Conservation (phyloP, 2,888 invertebrate genomes). For the Zele albiditarsus region DNA sequence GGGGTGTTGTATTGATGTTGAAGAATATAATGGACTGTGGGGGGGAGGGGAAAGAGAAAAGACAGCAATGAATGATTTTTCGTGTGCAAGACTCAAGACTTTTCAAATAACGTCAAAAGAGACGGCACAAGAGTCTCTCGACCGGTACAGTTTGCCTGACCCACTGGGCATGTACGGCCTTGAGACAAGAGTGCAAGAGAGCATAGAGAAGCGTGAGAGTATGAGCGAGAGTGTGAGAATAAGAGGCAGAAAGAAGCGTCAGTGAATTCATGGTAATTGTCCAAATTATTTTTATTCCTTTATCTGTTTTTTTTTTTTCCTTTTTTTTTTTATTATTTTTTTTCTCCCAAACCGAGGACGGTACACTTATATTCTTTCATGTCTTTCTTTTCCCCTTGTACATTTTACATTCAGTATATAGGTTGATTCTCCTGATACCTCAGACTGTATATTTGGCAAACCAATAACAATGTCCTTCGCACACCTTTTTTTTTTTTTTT, state of each 20-base stretch:
- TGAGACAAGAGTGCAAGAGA: slow-evolving; percentile 48
- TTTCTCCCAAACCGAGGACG: not conserved
- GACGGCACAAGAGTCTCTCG: slow-evolving; percentile 32
- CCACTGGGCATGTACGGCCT: slow-evolving; percentile 62
- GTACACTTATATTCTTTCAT: slow-evolving; percentile 13
- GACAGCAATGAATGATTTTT: not conserved
- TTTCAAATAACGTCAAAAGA: not conserved
- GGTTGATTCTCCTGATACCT: not conserved
- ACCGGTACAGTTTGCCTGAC: slow-evolving; percentile 57
- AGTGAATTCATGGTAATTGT: not conserved
- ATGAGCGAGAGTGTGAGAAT: slow-evolving; percentile 22
- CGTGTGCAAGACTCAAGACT: not conserved
- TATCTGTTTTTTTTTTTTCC: slow-evolving; percentile 35
- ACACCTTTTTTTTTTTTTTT: not conserved
- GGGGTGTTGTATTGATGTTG: not conserved
- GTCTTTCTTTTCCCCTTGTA: no score
- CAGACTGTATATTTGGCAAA: not conserved
- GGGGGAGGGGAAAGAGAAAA: not conserved
- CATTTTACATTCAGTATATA: not conserved
- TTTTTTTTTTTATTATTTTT: slow-evolving; percentile 46
- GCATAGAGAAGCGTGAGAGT: not conserved
- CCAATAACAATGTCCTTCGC: slow-evolving; percentile 4
- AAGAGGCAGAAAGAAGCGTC: not conserved
- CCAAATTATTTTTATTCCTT: slow-evolving; percentile 13
- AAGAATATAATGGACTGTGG: not conserved